A percentile compares a stretch with the other conserved stretches of the same genome.
These are phyloP conservation scores for Apostichopus leukothele DNA, from an alignment of 53 echinoderm and acorn worm genomes.

Conservation along the genomic window DNA sequence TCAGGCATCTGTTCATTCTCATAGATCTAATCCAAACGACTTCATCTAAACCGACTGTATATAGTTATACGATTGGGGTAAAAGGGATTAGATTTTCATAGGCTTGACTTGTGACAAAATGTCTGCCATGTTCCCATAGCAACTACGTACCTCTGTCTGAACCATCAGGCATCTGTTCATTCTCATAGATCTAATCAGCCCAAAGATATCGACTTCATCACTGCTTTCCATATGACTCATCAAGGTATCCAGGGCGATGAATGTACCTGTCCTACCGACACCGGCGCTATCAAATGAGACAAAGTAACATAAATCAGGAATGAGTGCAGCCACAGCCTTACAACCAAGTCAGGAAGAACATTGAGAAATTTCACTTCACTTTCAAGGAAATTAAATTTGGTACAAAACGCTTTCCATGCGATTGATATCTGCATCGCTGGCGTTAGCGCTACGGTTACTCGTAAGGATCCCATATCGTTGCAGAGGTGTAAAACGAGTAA, in stretches of 20 bases:
- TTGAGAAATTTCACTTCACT: not conserved
- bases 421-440: too few species aligned
- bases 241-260: slow-evolving; percentile 55
- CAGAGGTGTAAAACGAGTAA: too few species aligned
- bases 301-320: not conserved
- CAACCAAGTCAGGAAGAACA: not conserved
- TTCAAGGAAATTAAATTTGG: not conserved
- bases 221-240: slow-evolving; percentile 58
- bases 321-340: too few species aligned
- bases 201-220: slow-evolving; percentile 62
- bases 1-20: slow-evolving; percentile 60
- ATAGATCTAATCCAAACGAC: slow-evolving; percentile 62
- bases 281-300: slow-evolving; percentile 55
- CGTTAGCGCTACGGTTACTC: too few species aligned
- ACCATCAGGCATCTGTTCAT: slow-evolving; percentile 64
- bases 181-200: slow-evolving; percentile 61
- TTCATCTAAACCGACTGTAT: slow-evolving; percentile 7
- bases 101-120: too few species aligned
- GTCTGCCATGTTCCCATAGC: not conserved
- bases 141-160: slow-evolving; percentile 65
- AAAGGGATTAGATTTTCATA: too few species aligned
- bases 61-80: too few species aligned
- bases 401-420: not conserved
- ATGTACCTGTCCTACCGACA: slow-evolving; percentile 68
- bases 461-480: too few species aligned